These are phyloP conservation scores for Drosophila saltans DNA, from an alignment of 1,140 invertebrate genomes.

Conservation along the genomic window DNA sequence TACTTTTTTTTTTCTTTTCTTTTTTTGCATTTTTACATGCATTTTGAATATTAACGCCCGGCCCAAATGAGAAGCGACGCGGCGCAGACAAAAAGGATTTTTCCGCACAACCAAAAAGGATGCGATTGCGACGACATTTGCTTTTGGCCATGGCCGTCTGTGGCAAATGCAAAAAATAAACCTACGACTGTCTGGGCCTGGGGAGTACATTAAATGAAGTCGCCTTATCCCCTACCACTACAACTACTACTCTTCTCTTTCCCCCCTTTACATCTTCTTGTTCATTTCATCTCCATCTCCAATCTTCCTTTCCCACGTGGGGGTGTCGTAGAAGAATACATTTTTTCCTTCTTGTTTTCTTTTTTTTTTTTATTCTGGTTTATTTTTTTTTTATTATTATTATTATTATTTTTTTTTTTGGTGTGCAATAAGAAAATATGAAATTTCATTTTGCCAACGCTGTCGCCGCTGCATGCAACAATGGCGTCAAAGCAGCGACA, in stretches of 20 bases:
- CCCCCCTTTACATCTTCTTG: neutral
- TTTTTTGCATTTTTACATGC: constrained; percentile 72
- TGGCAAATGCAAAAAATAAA: constrained; percentile 53
- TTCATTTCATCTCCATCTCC: constrained; percentile 22
- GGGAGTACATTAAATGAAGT: constrained; percentile 77
- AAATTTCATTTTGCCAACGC: constrained; percentile 70
- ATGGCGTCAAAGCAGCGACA: constrained; percentile 69
- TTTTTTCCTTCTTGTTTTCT: neutral
- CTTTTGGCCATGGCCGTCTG: constrained; percentile 72
- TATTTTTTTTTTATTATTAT: neutral
- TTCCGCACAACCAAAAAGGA: constrained; percentile 59
- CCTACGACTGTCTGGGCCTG: constrained; percentile 24
- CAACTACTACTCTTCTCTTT: neutral
- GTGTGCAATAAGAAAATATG: constrained; percentile 69
- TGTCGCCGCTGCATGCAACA: constrained; percentile 59
- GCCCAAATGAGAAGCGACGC: constrained; percentile 65
- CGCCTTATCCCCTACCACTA: constrained; percentile 6
- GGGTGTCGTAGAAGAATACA: constrained; percentile 14
- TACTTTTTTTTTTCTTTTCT: constrained; percentile 11
- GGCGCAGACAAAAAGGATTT: constrained; percentile 75
- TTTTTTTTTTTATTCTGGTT: constrained; percentile 9
- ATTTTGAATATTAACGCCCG: constrained; percentile 75
- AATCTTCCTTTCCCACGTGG: constrained; percentile 31
- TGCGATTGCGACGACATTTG: constrained; percentile 59
- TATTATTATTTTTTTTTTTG: constrained; percentile 18